Base-by-base conservation (phyloP, 1,140 invertebrate species). In the Danaus plexippus region DNA sequence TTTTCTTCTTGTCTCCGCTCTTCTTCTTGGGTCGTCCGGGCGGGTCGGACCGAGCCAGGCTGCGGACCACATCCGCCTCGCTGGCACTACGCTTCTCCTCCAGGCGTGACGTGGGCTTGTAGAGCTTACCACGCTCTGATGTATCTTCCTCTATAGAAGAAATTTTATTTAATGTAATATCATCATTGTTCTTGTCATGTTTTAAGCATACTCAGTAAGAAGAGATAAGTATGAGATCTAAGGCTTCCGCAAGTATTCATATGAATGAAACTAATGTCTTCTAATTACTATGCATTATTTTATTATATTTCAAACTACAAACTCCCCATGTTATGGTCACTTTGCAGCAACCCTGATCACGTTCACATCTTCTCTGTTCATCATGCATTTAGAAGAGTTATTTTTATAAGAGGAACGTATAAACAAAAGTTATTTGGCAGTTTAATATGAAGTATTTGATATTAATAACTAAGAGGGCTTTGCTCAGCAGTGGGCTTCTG, bases 1-100 rank as follows among this genome's bases (percentile, higher is more conserved):
- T 98, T 76, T 98, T 99, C 76, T 97, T 97, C 74, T 97, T 97
- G 66, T 96, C 94, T 90, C 93, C 91, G 49, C 73, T 96, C 77
- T 96, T 96, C 67, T 94, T 94, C 2, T 91, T 89, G 10, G 63
- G 61, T 7, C 77, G 49, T 4, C 61, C 61, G 2, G 89, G 89
- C 65, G 88, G 75, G 54, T 94, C 94, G 0, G 81, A 71, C 55
- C 93, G 92, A 0, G 90, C 89, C 6, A 94, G 79, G n/a, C 92
- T 85, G 63, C 91, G 90, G 1, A 93, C 91, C 88, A 93, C 91
- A 73, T 95, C 92, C 80, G 93, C 75, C 15, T 88, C 77, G 64
- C 66, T 74, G 71, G 46, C 88, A 74, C 55, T 85, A 57, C 67
- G 88, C 70, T 69, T 91, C 74, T 62, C 89, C 77, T 86, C 81